Evolutionary conservation across 2,888 invertebrate species (phyloP), one percentile per base, ranked within the genome.

Genomic region (Kuschelorhynchus macadamiae): DNA sequence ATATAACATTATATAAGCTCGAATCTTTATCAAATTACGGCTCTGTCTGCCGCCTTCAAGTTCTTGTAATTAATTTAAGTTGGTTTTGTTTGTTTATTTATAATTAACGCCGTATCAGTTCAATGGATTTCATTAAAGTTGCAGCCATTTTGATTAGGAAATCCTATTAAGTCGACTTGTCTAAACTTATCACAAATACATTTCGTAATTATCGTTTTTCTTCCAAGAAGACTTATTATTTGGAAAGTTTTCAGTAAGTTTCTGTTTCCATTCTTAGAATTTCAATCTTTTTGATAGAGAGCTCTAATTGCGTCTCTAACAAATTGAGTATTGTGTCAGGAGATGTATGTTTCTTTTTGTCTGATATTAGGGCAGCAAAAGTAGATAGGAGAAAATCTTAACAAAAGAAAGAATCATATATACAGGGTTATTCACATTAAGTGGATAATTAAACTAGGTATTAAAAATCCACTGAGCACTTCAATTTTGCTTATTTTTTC

Each of bases 61-160:
- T 68, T 74, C 71, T 71, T 73, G 76, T 78, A 77, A 78, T 79
- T 79, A 79, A 80, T 80, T 81, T 78, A 79, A 79, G 78, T 79
- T 79, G 65, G 78, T 74, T 77, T 73, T 77, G 79, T 80, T 79
- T 80, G 79, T 81, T 79, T 80, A 80, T 81, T 80, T 81, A 79
- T 80, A 79, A 81, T 80, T 79, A 81, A 80, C 79, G 79, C 77
- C 76, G 79, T 79, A 79, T 80, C 80, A 79, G 78, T 79, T 78
- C 79, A 77, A 78, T 80, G 79, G 78, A 80, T 80, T 80, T 81
- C 80, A 80, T 81, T 79, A 80, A 76, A 77, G 76, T 74, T 74
- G 75, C 57, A 77, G 78, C 77, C 80, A 81, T 80, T 66, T 80
- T 79, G 80, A 81, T 81, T 80, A 81, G 77, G 60, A 77, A 79